Conservation (phyloP, 2,888 invertebrate species). For the Lasioglossum malachurum region DNA sequence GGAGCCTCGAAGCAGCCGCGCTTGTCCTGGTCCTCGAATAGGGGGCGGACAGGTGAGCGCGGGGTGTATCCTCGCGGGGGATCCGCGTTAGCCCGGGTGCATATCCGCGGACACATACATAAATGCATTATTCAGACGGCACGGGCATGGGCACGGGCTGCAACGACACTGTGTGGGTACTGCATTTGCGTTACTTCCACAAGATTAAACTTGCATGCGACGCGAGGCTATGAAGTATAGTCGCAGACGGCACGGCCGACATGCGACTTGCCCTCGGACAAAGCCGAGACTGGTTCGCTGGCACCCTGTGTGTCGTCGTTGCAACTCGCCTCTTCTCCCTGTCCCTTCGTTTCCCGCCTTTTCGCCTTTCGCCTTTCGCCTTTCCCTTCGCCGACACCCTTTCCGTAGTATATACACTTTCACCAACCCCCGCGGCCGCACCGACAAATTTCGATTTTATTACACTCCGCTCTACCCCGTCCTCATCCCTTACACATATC, state of each 20-base stretch:
- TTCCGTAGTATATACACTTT: neutral
- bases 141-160: constrained; percentile 7
- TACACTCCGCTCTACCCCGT: constrained; percentile 38
- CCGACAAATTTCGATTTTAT: constrained; percentile 77
- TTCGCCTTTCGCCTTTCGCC: neutral
- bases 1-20: neutral
- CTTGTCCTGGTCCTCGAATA: neutral
- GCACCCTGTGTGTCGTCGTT: constrained; percentile 44
- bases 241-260: constrained; percentile 77
- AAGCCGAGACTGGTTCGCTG: constrained; percentile 69
- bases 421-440: neutral
- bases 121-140: constrained; percentile 79
- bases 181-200: constrained; percentile 83
- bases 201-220: constrained; percentile 84
- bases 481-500: constrained; percentile 20
- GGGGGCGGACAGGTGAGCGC: neutral
- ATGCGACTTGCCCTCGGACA: constrained; percentile 81
- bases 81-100: constrained; percentile 61
- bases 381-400: neutral
- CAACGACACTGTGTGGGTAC: constrained; percentile 48
- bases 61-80: constrained; percentile 71
- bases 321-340: constrained; percentile 14
- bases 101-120: constrained; percentile 75
- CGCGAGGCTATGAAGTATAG: constrained; percentile 80
- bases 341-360: constrained; percentile 12